Base-by-base conservation (phyloP, 2,888 invertebrate species). In the Bruchidius siliquastri region DNA sequence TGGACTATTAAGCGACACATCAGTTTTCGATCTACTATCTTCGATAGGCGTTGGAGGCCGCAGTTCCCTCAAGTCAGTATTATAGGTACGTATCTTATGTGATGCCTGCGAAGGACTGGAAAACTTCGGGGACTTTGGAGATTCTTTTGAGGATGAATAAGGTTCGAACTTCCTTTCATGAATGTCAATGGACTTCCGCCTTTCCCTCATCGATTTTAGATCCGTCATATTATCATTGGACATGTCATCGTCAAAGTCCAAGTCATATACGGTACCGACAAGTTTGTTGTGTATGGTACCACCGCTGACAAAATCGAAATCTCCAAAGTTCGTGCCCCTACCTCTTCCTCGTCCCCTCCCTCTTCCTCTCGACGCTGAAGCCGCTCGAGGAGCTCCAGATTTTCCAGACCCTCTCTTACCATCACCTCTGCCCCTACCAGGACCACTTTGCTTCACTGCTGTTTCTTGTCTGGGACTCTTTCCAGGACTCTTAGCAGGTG, bases 231-330 rank as follows among this genome's bases (percentile, higher is more conserved):
- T 92, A 76, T 93, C 93, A 78, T 90, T 92, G 10, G 91, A 90
- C 75, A 94, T 91, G 83, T 96, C 95, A 81, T 96, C 95, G 77
- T 95, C 93, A 77, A 94, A 94, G 84, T 95, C 92, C 78, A 94
- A 90, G 84, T 94, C 96, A 82, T 95, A 96, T 0, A 96, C 96
- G 0, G 96, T 96, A 10, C 96, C 95, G 8, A 92, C 92, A 67
- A 95, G 87, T 84, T 94, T 95, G 83, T 92, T 94, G 77, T 93
- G 93, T 75, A 94, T 94, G 1, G 94, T 92, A 73, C 90, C 89
- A 67, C 88, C 91, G 69, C 90, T 90, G 68, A 82, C 82, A 71
- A 75, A 80, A 73, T 84, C 82, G 84, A 26, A 71, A 67, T 32
- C 67, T 21, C 32, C 30, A n/a, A 67, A 69, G 30, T 72, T 73